Evolutionary conservation across 2,113 vertebrate genomes (phyloP).

Genomic region (Lagenorhynchus albirostris): DNA sequence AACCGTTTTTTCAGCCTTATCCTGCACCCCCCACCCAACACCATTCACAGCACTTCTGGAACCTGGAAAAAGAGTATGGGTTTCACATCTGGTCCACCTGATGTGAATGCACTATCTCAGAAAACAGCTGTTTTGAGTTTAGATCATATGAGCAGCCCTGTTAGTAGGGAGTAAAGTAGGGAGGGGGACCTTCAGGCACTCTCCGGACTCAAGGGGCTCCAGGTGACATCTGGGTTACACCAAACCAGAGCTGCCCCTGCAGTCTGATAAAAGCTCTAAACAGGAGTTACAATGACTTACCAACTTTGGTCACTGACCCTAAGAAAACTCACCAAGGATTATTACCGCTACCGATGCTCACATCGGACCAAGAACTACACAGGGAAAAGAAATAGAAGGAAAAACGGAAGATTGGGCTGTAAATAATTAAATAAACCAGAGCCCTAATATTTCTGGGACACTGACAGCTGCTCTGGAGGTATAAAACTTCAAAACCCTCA

Average conservation of each 20-base stretch:
- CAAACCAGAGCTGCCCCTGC: not conserved
- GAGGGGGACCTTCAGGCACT: not conserved
- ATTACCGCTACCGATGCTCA: not conserved
- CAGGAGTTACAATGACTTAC: fast-evolving
- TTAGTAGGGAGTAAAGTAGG: not conserved
- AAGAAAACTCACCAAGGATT: no score
- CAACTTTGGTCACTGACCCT: not conserved
- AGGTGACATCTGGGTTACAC: not conserved
- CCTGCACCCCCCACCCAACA: no score
- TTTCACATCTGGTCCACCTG: not conserved
- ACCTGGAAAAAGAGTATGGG: not conserved
- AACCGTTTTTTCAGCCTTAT: not conserved
- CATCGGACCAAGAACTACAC: not conserved
- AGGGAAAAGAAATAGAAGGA: not conserved
- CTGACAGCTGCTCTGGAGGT: not conserved
- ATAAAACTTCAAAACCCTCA: not conserved
- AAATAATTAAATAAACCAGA: not conserved
- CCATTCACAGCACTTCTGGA: no score
- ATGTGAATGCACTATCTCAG: not conserved
- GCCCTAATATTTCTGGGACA: not conserved
- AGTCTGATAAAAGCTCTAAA: not conserved
- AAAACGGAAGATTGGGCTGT: not conserved
- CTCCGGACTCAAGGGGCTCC: not conserved
- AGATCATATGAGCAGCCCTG: not conserved
- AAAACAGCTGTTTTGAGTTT: not conserved